phyloP scores from a whole-genome alignment of 2,113 vertebrate genomes.

The Hymenochirus boettgeri region DNA sequence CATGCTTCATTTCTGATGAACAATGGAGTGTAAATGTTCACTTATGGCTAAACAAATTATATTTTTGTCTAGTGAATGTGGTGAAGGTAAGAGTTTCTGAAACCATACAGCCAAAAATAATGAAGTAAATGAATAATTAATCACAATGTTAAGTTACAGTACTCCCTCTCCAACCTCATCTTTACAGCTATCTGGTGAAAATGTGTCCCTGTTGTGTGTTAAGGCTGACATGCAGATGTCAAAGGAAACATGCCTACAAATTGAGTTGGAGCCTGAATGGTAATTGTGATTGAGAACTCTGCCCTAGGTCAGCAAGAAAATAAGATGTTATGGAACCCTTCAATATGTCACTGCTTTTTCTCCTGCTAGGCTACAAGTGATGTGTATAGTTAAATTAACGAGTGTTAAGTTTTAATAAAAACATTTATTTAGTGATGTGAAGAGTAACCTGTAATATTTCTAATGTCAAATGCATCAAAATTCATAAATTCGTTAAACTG shows the following conservation, averaged over 20 bases:
- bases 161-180: background rate
- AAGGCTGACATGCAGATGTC: slow-evolving; percentile 62
- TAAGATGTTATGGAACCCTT: background rate
- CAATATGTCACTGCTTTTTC: background rate
- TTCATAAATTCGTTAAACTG: no score
- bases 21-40: no score
- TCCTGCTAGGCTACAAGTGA: background rate
- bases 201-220: slow-evolving; percentile 55
- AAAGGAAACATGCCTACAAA: slow-evolving; percentile 31
- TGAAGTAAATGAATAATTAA: slow-evolving; percentile 4
- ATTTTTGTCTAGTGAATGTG: background rate
- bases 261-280: slow-evolving; percentile 46
- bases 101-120: background rate
- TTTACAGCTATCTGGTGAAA: slow-evolving; percentile 22
- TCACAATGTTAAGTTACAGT: slow-evolving; percentile 3
- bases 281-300: slow-evolving; percentile 66
- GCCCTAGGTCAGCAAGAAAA: slow-evolving; percentile 53
- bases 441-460: no score
- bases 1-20: no score
- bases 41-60: no score
- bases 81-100: background rate
- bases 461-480: no score
- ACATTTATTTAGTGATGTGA: no score
- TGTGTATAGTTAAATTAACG: background rate
- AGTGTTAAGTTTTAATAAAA: background rate